Evolutionary conservation across 2,797 vertebrate genomes (phyloP).

Genomic region (Jordanella pulchra): DNA sequence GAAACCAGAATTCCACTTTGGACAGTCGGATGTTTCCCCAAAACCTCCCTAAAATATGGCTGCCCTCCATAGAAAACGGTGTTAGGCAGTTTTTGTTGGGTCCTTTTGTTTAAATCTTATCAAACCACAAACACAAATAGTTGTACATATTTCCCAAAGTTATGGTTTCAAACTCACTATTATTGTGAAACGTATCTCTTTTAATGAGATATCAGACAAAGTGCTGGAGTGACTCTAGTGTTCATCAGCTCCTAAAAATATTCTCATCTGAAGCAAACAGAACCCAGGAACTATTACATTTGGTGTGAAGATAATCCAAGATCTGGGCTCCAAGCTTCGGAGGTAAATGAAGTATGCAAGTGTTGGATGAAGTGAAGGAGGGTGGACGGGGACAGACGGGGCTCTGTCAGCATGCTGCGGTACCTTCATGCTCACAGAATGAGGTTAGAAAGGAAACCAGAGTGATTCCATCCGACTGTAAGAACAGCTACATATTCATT

Average conservation of each 20-base stretch:
- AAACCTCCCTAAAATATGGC: not conserved
- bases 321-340: not conserved
- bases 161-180: too few relatives aligned
- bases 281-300: not conserved
- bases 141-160: not conserved
- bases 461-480: not conserved
- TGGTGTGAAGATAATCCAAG: not conserved
- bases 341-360: not conserved
- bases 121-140: not conserved
- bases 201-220: not conserved
- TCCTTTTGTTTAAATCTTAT: not conserved
- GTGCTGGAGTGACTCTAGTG: not conserved
- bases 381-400: too few relatives aligned
- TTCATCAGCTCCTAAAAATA: not conserved
- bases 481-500: slow-evolving; percentile 11
- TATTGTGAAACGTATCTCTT: not conserved
- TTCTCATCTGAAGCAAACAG: not conserved
- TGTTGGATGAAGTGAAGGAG: too few relatives aligned
- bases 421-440: not conserved
- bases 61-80: not conserved
- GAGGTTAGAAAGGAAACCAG: too few relatives aligned
- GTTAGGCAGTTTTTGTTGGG: not conserved
- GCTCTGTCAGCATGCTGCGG: not conserved
- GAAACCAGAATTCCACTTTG: not conserved
- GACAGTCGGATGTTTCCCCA: too few relatives aligned